phyloP scores from a whole-genome alignment of 2,797 vertebrate genomes.

The Brotogeris chrysoptera region DNA sequence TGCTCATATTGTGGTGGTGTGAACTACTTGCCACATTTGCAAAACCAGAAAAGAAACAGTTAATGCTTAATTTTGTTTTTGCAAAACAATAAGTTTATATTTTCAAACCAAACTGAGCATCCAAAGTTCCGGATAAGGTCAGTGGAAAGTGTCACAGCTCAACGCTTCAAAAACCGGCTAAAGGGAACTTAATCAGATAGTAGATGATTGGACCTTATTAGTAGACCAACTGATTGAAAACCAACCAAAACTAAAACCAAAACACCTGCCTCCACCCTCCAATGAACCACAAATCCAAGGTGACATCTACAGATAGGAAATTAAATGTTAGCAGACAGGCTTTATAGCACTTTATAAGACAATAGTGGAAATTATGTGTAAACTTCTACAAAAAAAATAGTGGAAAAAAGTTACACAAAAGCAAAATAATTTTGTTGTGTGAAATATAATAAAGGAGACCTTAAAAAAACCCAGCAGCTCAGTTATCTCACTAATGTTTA shows the following conservation, averaged over 20 bases:
- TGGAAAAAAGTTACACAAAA: neutral
- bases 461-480: neutral
- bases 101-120: neutral
- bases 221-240: neutral
- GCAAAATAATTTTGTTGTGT: neutral
- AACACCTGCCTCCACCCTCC: neutral
- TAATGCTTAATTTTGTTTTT: neutral
- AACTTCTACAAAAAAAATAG: neutral
- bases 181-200: neutral
- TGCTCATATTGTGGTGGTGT: neutral
- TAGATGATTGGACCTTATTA: neutral
- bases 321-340: neutral
- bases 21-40: neutral
- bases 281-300: neutral
- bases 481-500: neutral
- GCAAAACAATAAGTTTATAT: neutral
- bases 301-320: neutral
- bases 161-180: neutral
- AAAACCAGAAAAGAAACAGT: neutral
- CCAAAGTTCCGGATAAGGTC: neutral
- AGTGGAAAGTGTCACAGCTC: neutral
- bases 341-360: neutral
- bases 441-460: neutral
- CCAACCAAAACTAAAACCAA: neutral
- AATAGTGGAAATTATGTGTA: neutral